Evolutionary conservation across 2,113 vertebrate genomes (phyloP), one percentile per base, ranked within the genome.

Genomic region (Callipepla californica): DNA sequence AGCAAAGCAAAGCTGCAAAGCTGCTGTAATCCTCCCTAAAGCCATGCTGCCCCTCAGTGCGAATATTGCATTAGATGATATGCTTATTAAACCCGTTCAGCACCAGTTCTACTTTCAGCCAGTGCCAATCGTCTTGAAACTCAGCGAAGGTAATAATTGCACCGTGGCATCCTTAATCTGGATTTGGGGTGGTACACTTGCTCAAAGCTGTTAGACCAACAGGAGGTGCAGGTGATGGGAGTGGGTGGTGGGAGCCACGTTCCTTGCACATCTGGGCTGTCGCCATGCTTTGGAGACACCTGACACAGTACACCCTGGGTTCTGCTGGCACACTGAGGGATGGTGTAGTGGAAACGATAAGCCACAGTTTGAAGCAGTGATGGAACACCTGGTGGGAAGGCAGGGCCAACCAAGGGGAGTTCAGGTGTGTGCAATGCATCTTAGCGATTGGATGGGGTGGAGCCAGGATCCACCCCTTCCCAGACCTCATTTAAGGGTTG

Each of bases 1-100:
- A 95, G 79, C 90, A 79, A 94, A 28, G 1, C 88, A 95, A 97
- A 97, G 94, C 92, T 95, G 86, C 84, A 96, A 97, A 96, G 89
- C 96, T 77, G 68, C 87, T 11, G 2, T 93, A 96, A 92, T 91
- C 94, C 80, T 67, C 89, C 93, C 93, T 78, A 87, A 95, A 95
- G 66, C 84, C 82, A 77, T 89, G 47, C 44, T 72, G 76, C 65
- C 87, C 80, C 85, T 95, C 87, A 16, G 17, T 79, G 85, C 12
- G 50, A 79, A 76, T 58, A 80, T 47, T 87, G 28, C n/a, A 36
- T 88, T 92, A 91, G 90, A 80, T 66, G 7, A 91, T 91, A 63
- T 45, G 84, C 97, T 97, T 97, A 94, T 97, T 97, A 95, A 95
- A 95, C 87, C 92, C 61, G 7, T 74, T 85, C 48, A n/a, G 13